Conservation (phyloP, 2,888 invertebrate genomes). For the Ptychoptera contaminata region DNA sequence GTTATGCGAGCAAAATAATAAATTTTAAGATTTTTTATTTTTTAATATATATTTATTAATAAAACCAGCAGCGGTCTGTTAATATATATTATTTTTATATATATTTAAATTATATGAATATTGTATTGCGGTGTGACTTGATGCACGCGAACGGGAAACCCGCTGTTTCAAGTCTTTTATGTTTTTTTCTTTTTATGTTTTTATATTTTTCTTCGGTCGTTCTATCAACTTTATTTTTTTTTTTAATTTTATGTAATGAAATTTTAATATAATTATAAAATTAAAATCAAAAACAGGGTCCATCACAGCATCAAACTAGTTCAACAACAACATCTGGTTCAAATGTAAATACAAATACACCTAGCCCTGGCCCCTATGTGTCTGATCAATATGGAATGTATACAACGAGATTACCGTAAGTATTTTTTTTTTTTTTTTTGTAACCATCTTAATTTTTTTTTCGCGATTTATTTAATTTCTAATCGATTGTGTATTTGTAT, state of each 20-base stretch:
- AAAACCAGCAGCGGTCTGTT: too few relatives aligned
- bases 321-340: conserved; percentile 17
- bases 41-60: too few relatives aligned
- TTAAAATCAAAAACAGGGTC: conserved; percentile 16
- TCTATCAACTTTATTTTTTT: conserved; percentile 6
- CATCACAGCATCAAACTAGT: conserved; percentile 19
- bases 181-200: conserved; percentile 4
- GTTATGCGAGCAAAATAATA: too few relatives aligned
- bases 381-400: conserved; percentile 31
- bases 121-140: too few relatives aligned
- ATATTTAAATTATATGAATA: too few relatives aligned
- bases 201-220: too few relatives aligned
- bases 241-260: background rate
- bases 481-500: background rate
- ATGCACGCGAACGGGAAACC: background rate
- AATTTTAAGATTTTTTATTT: too few relatives aligned
- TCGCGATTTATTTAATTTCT: background rate
- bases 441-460: background rate
- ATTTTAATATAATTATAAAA: background rate
- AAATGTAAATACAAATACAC: conserved; percentile 28
- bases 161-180: conserved; percentile 8
- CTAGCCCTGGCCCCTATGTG: conserved; percentile 31
- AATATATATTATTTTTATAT: too few relatives aligned
- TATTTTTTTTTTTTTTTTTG: conserved; percentile 1
- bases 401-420: conserved; percentile 21